Percentiles rank a stretch among this genome's conserved stretches.
phyloP scores from a whole-genome alignment of 2,797 vertebrate species.

The Sebastes reedi region DNA sequence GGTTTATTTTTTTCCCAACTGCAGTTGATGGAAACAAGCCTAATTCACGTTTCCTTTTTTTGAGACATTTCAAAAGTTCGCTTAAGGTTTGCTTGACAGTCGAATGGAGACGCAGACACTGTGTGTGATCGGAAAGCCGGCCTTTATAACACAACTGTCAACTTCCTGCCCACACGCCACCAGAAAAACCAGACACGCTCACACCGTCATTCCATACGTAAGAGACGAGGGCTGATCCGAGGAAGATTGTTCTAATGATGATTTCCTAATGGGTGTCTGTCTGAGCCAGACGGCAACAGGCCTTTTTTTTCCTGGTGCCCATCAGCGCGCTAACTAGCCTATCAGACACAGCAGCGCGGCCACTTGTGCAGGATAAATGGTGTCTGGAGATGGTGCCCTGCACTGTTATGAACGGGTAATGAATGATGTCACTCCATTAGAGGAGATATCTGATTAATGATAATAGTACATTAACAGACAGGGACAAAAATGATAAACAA shows the following conservation, averaged over 20 bases:
- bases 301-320: conserved; percentile 7
- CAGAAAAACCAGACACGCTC: neutral
- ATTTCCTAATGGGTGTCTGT: conserved; percentile 55
- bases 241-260: conserved; percentile 40
- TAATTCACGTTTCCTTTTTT: neutral
- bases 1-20: no score
- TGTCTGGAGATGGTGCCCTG: conserved; percentile 45
- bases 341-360: conserved; percentile 43
- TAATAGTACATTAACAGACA: neutral
- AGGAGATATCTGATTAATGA: conserved; percentile 12
- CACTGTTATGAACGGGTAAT: neutral
- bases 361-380: conserved; percentile 54
- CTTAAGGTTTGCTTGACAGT: neutral
- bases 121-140: neutral
- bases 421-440: conserved; percentile 45
- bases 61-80: neutral
- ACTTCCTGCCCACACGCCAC: neutral
- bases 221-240: conserved; percentile 10
- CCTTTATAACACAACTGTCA: conserved; percentile 1
- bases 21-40: no score
- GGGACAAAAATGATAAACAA: neutral
- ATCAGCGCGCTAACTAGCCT: conserved; percentile 50
- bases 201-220: conserved; percentile 18
- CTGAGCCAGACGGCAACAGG: conserved; percentile 38
- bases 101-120: neutral